These are phyloP conservation scores for Vidua chalybeata DNA, from an alignment of 2,113 vertebrate species.

Conservation along the genomic window DNA sequence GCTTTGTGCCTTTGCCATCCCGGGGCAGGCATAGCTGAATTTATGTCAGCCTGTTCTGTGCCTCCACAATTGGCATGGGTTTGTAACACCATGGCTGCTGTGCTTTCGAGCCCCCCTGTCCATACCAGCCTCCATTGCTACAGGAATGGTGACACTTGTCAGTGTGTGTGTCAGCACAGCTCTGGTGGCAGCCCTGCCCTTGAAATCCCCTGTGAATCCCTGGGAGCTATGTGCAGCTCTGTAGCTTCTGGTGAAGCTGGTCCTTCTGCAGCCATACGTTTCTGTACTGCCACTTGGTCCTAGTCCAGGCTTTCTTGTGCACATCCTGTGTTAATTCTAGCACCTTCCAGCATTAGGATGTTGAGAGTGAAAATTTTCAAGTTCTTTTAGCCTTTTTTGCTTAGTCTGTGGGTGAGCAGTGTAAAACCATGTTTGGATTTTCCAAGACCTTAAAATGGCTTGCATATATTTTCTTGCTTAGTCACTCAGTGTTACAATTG, in stretches of 20 bases:
- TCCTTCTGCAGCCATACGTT: neutral
- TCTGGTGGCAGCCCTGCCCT: neutral
- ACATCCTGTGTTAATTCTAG: neutral
- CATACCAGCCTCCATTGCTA: neutral
- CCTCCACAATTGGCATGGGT: rapidly evolving
- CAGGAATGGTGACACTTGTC: neutral
- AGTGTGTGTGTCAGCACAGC: rapidly evolving
- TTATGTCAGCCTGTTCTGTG: neutral
- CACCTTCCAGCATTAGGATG: neutral
- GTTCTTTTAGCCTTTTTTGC: neutral
- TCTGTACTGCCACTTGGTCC: neutral
- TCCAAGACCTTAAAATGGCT: neutral
- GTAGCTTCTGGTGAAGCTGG: neutral
- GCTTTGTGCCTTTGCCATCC: rapidly evolving
- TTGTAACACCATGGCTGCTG: rapidly evolving
- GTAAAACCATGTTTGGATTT: neutral
- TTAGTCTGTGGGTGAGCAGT: neutral
- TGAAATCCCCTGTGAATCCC: neutral
- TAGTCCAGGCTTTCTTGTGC: neutral
- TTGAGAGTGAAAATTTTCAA: neutral
- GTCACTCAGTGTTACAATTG: neutral
- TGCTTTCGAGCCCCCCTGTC: neutral
- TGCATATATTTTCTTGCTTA: neutral
- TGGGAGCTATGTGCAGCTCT: neutral
- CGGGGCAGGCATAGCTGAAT: neutral